Evolutionary conservation across 2,113 vertebrate genomes (phyloP).

Genomic region (Etheostoma spectabile): DNA sequence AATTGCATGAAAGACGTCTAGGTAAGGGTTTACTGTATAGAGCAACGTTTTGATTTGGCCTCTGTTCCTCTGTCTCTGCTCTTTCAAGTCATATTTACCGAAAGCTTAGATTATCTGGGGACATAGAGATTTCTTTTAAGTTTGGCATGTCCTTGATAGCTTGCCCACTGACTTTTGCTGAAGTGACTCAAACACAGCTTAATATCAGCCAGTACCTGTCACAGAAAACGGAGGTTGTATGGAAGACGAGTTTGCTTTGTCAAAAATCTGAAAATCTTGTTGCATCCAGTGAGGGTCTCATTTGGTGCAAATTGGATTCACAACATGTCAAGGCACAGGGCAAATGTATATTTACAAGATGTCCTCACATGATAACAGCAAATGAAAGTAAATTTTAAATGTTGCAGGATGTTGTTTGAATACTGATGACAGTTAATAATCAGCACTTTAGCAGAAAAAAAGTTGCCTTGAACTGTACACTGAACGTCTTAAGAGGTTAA

Average conservation of each 20-base stretch:
- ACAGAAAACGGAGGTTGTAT: background rate
- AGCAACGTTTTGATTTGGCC: background rate
- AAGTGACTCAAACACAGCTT: background rate
- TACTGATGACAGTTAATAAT: constrained; percentile 7
- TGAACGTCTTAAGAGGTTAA: background rate
- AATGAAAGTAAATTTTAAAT: background rate
- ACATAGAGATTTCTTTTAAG: background rate
- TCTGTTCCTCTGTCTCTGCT: background rate
- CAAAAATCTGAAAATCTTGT: background rate
- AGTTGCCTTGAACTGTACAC: background rate
- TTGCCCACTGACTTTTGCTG: background rate
- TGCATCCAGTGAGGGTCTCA: background rate
- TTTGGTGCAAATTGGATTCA: background rate
- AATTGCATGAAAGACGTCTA: background rate
- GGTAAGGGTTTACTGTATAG: background rate
- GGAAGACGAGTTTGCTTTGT: background rate
- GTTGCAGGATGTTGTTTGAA: constrained; percentile 17
- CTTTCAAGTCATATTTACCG: background rate
- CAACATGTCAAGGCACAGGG: background rate
- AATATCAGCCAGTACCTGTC: background rate
- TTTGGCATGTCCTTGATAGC: background rate
- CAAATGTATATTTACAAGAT: background rate
- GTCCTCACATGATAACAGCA: background rate
- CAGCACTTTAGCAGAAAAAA: background rate
- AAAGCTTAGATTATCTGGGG: background rate